These are phyloP conservation scores for Urosaurus nigricauda DNA, from an alignment of 2,797 vertebrate species.

Conservation along the genomic window DNA sequence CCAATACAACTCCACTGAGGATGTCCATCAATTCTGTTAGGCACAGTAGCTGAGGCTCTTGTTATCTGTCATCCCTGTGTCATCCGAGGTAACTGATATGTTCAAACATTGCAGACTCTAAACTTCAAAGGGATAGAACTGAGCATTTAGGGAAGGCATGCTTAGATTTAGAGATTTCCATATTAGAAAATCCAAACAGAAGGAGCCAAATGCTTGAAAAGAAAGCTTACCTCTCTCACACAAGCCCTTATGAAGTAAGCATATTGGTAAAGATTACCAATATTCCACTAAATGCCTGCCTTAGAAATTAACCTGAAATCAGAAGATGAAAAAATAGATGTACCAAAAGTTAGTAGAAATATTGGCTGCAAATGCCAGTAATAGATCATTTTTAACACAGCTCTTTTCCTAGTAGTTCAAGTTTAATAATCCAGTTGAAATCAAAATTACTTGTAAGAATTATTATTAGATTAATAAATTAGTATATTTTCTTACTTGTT, in stretches of 20 bases:
- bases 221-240: not conserved
- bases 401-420: constrained; percentile 16
- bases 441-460: constrained; percentile 53
- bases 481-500: constrained; percentile 65
- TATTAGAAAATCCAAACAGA: constrained; percentile 20
- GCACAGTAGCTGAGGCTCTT: constrained; percentile 73
- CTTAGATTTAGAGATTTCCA: constrained; percentile 18
- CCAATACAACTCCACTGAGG: constrained; percentile 36
- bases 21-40: constrained; percentile 65
- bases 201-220: constrained; percentile 25
- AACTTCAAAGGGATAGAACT: constrained; percentile 52
- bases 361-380: not conserved
- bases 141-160: constrained; percentile 30
- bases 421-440: constrained; percentile 44
- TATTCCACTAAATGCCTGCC: not conserved
- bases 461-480: constrained; percentile 64
- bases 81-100: constrained; percentile 68
- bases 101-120: constrained; percentile 35
- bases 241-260: not conserved
- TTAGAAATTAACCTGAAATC: not conserved
- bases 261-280: constrained; percentile 18
- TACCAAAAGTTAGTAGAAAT: not conserved
- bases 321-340: not conserved
- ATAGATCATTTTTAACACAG: not conserved
- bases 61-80: constrained; percentile 67